phyloP scores from a whole-genome alignment of 2,888 invertebrate genomes.

The Salpingus planirostris region DNA sequence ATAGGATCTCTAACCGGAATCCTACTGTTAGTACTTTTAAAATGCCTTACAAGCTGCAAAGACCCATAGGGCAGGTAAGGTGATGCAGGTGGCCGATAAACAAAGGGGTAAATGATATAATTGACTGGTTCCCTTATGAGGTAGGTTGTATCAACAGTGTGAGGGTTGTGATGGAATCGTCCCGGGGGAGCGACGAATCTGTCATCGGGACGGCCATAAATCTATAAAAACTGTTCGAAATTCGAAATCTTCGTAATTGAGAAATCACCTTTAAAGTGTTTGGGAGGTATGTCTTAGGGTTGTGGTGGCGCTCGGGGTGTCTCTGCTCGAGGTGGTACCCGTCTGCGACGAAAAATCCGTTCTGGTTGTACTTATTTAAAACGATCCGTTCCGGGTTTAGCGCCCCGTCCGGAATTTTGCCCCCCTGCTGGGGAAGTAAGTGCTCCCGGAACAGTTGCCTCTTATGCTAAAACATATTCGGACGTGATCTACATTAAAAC shows the following conservation, averaged over 20 bases:
- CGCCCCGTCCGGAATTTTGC: conserved; percentile 55
- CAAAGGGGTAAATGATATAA: conserved; percentile 6
- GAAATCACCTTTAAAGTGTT: conserved; percentile 20
- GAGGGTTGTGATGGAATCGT: conserved; percentile 37
- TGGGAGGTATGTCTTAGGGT: conserved; percentile 11
- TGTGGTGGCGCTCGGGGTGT: conserved; percentile 13
- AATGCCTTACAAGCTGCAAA: too few species aligned
- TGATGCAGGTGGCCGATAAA: too few species aligned
- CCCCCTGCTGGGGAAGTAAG: conserved; percentile 51
- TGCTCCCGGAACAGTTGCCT: conserved; percentile 56
- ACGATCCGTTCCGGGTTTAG: conserved; percentile 51
- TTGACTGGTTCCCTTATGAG: conserved; percentile 42
- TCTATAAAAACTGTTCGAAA: too few species aligned
- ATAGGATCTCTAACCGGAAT: too few species aligned
- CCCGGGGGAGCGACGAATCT: conserved; percentile 47
- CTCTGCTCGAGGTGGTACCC: conserved; percentile 48
- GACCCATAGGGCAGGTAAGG: too few species aligned
- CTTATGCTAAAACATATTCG: conserved; percentile 47
- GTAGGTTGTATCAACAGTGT: conserved; percentile 51
- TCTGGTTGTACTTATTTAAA: conserved; percentile 52
- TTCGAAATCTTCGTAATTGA: too few species aligned
- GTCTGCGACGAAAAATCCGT: conserved; percentile 52
- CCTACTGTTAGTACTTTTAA: too few species aligned
- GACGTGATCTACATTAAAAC: too few species aligned
- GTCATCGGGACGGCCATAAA: conserved; percentile 47